Evolutionary conservation across 1,140 invertebrate genomes (phyloP).

Genomic region (roundworm (Caenorhabditis elegans)): WBcel235 BX284606.5:9711001-9711500

Average conservation of each 20-base stretch:
- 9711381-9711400: too few relatives aligned
- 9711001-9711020: too few relatives aligned
- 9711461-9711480: conserved; percentile 1
- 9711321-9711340: background rate
- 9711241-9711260: background rate
- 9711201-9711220: background rate
- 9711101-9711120: background rate
- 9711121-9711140: background rate
- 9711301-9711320: conserved; percentile 6
- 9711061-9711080: too few relatives aligned
- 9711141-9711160: background rate
- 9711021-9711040: too few relatives aligned
- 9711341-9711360: too few relatives aligned
- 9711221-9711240: background rate
- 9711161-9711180: background rate
- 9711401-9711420: too few relatives aligned
- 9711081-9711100: background rate
- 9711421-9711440: too few relatives aligned
- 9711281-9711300: background rate
- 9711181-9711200: background rate
- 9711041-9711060: too few relatives aligned
- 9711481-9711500: conserved; percentile 18
- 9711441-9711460: background rate
- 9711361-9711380: too few relatives aligned
- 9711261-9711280: background rate